phyloP scores from a whole-genome alignment of 2,113 vertebrate species.

The Ia io region DNA sequence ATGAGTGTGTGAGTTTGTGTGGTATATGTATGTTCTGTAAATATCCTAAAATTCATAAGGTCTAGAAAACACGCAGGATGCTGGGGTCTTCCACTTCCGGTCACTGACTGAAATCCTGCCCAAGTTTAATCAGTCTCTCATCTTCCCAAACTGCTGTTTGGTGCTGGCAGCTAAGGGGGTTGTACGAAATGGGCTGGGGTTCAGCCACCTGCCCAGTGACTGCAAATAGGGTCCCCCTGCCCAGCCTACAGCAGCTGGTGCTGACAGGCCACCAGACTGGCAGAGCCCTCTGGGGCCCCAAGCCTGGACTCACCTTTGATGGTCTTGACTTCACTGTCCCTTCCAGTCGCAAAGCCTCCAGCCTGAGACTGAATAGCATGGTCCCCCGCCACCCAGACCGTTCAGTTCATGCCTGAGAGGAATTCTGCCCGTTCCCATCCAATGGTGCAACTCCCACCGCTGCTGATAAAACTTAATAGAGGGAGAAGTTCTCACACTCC shows the following conservation, averaged over 20 bases:
- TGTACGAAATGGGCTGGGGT: background rate
- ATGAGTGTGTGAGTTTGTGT: background rate
- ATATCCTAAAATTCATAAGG: background rate
- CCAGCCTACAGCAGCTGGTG: background rate
- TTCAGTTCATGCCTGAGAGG: background rate
- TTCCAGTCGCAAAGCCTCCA: background rate
- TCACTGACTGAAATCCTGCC: background rate
- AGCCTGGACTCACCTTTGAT: background rate
- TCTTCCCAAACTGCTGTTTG: background rate
- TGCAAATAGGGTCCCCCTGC: background rate
- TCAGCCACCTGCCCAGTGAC: background rate
- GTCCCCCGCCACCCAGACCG: background rate
- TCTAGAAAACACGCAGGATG: background rate
- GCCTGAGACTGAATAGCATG: background rate
- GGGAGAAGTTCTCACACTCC: background rate
- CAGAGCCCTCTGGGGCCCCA: background rate
- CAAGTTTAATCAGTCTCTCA: background rate
- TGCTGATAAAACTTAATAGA: background rate
- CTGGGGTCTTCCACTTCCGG: background rate
- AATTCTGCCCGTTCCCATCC: accelerated
- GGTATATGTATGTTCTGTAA: background rate
- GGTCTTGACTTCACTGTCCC: background rate
- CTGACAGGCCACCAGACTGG: background rate
- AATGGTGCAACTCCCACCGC: too few relatives aligned
- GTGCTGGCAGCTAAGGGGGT: background rate